phyloP scores from a whole-genome alignment of 2,113 vertebrate genomes.

The Chascanopsetta lugubris region DNA sequence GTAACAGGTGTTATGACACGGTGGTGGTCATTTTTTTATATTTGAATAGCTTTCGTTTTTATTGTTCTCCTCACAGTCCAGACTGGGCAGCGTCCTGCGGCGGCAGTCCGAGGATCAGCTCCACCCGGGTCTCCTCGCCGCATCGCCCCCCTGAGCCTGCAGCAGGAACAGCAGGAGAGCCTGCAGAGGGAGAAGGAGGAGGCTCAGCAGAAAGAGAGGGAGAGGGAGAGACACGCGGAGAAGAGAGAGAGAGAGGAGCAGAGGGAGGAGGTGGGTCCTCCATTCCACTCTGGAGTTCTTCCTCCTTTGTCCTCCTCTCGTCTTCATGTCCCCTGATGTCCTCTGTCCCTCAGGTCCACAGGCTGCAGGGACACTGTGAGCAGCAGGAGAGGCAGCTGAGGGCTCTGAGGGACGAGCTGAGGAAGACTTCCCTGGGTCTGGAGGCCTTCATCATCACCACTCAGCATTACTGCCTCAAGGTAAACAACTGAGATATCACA shows the following conservation, averaged over 20 bases:
- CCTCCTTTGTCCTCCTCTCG: slow-evolving; percentile 1
- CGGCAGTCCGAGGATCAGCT: slow-evolving; percentile 56
- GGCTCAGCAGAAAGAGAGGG: slow-evolving; percentile 72
- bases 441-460: slow-evolving; percentile 90
- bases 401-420: slow-evolving; percentile 82
- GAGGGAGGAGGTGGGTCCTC: slow-evolving; percentile 64
- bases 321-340: background rate
- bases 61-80: slow-evolving; percentile 67
- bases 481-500: slow-evolving; percentile 20
- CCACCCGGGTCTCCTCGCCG: slow-evolving; percentile 62
- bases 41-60: too few species aligned
- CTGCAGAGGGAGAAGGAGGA: slow-evolving; percentile 75
- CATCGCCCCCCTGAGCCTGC: slow-evolving; percentile 60
- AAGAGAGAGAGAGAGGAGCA: slow-evolving; percentile 60
- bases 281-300: background rate
- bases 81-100: slow-evolving; percentile 67
- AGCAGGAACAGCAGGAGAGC: slow-evolving; percentile 73
- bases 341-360: slow-evolving; percentile 74
- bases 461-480: slow-evolving; percentile 92
- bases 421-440: slow-evolving; percentile 82
- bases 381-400: slow-evolving; percentile 85
- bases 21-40: too few species aligned
- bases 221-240: slow-evolving; percentile 53
- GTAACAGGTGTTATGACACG: too few species aligned
- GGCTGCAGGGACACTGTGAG: slow-evolving; percentile 86